Base-by-base conservation (phyloP, 2,888 invertebrate species). In the Nipponacmea schrenckii region DNA sequence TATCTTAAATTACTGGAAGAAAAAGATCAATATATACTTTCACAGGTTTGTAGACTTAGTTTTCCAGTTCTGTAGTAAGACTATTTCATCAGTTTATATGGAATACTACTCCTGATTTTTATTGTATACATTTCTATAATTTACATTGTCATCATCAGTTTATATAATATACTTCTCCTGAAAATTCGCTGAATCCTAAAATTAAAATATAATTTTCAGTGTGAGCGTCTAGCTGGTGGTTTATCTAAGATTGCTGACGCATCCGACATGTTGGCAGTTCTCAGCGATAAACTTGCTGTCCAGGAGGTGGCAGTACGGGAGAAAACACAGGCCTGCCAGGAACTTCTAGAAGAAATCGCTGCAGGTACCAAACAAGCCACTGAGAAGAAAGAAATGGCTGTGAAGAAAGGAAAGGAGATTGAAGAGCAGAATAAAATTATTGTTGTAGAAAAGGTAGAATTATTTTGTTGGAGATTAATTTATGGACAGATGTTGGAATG, bases 231-330 rank as follows among this genome's bases (percentile, higher is more conserved):
- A 20, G 91, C 91, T 67, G 93, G 93, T 31, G 94, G 94, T 45
- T 87, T 95, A 77, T 90, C 91, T n/a, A 95, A 95, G 90, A 95
- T 97, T 69, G 94, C 93, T 46, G 96, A 96, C 85, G 96, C 96
- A 0, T 94, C 94, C 71, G 92, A 92, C 1, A 94, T 96, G 85
- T 90, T 97, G 45, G 93, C 93, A 67, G 92, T 94, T 62, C 89
- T 97, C 31, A 95, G 96, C 80, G 91, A 92, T 17, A 93, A 94
- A 82, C 90, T 97, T 31, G 95, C 93, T 0, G 92, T 93, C 39
- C 96, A 96, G 88, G 94, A 94, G 84, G 92, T 94, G 0, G 93
- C 94, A 72, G 95, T 97, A 0, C 93, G 93, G 0, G 92, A 94
- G 82, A 95, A 96, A 76, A 94, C 95, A 0, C 91, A 91, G 67